Base-by-base conservation (phyloP, 2,113 vertebrate species). In the Anguilla japonica region DNA sequence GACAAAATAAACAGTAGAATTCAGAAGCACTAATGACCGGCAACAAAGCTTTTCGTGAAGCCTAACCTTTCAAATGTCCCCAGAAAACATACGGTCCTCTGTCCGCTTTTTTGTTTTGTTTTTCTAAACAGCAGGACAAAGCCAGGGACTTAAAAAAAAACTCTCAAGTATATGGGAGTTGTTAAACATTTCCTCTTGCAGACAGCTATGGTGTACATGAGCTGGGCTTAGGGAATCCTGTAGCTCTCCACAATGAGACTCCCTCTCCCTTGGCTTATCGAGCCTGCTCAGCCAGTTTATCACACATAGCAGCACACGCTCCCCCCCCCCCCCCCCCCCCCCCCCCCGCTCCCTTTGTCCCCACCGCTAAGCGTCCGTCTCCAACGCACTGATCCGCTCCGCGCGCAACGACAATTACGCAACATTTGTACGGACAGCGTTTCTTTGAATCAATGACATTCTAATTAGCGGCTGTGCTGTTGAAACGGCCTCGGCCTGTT, bases 381-480 rank as follows among this genome's bases (percentile, higher is more conserved):
- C 71, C 71, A 34, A 26, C n/a, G 71, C 29, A 34, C 71, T 34
- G 71, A 75, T 75, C 71, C n/a, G 71, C 71, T 75, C 71, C 71
- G 1, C 26, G n/a, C n/a, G 2, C 26, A 75, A 75, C 71, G 26
- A 75, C 71, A 75, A 75, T 75, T 75, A 75, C 71, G 34, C 71
- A 75, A 75, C 71, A 34, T 75, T 75, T 34, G 71, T 75, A 75
- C 71, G n/a, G 71, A 75, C 71, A 75, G 71, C 71, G 11, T 75
- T 75, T 75, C 71, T 75, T 75, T 75, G 71, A 75, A 75, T 75
- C 71, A 34, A 75, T 75, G 71, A 75, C 71, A 75, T 75, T 75
- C 71, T 75, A 75, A 75, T 75, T 75, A 75, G 71, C n/a, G 71
- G 71, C 71, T 2, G 71, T 1, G 71, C 71, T 34, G n/a, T 5